Evolutionary conservation across 2,797 vertebrate species (phyloP).

Genomic region (Pseudomugil gertrudae): DNA sequence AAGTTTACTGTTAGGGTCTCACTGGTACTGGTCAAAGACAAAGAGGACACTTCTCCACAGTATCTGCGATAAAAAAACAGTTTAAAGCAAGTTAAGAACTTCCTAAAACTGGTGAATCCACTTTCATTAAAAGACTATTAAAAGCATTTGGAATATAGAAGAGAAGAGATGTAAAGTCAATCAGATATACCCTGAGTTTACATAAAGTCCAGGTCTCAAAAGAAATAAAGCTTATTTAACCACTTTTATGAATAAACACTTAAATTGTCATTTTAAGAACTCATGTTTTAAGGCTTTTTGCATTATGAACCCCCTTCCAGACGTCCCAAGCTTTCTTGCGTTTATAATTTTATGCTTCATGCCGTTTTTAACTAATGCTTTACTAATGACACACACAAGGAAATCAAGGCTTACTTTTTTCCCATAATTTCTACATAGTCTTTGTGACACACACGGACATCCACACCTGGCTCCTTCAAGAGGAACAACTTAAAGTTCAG

Average conservation of each 20-base stretch:
- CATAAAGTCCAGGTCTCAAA: not conserved
- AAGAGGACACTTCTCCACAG: slow-evolving; percentile 76
- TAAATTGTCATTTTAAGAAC: not conserved
- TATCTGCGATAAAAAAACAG: slow-evolving; percentile 66
- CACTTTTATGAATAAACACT: not conserved
- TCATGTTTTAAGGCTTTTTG: not conserved
- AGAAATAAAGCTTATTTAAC: not conserved
- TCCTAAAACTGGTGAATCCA: not conserved
- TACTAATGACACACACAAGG: not conserved
- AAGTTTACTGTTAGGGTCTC: slow-evolving; percentile 72
- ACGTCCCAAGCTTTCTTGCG: no score
- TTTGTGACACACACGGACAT: slow-evolving; percentile 76
- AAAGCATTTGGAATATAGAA: not conserved
- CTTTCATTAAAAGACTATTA: not conserved
- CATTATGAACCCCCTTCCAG: not conserved
- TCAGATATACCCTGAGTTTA: no score
- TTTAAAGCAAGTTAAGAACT: not conserved
- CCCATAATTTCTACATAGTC: slow-evolving; percentile 81
- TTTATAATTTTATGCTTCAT: not conserved
- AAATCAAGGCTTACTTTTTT: slow-evolving; percentile 67
- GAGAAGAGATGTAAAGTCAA: no score
- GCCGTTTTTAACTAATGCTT: not conserved
- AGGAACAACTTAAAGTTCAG: slow-evolving; percentile 82
- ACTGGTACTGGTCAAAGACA: slow-evolving; percentile 67
- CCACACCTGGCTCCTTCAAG: slow-evolving; percentile 82